A percentile compares a stretch with the other conserved stretches of the same genome.
These are phyloP conservation scores for Leptinotarsa undecemlineata DNA, from an alignment of 1,140 invertebrate species.

Conservation along the genomic window DNA sequence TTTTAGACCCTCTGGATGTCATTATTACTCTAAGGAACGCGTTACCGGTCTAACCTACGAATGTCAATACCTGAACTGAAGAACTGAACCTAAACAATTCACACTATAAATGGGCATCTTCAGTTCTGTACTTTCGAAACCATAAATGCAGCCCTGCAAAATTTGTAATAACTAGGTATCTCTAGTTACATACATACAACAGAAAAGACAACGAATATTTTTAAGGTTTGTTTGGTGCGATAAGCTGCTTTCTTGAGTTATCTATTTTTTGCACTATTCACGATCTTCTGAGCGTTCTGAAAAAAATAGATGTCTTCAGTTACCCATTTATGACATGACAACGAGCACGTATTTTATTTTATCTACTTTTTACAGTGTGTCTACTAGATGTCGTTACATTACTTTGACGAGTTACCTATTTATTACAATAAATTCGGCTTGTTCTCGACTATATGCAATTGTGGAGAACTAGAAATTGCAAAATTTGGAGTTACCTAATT, in stretches of 20 bases:
- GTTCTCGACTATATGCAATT: background rate
- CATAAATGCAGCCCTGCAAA: too few species aligned
- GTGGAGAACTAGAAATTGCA: too few species aligned
- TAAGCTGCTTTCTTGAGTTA: slow-evolving; percentile 21
- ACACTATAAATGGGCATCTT: background rate
- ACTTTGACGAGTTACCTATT: background rate
- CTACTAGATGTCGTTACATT: slow-evolving; percentile 13
- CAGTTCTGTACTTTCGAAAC: too few species aligned
- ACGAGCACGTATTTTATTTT: slow-evolving; percentile 10
- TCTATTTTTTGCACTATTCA: slow-evolving; percentile 10
- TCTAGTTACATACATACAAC: background rate
- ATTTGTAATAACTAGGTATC: background rate
- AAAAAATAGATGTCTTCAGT: slow-evolving; percentile 17
- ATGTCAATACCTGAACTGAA: background rate
- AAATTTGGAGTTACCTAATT: too few species aligned
- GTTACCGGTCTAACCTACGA: background rate
- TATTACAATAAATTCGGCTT: slow-evolving; percentile 11
- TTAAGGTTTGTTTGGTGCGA: background rate
- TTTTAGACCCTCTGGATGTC: slow-evolving; percentile 5
- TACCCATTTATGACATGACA: slow-evolving; percentile 19
- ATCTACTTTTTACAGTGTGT: slow-evolving; percentile 18
- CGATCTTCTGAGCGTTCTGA: background rate
- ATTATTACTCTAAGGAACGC: background rate
- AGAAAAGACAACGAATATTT: background rate
- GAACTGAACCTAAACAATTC: background rate